phyloP scores from a whole-genome alignment of 2,888 invertebrate species.

The Agonopterix arenella region DNA sequence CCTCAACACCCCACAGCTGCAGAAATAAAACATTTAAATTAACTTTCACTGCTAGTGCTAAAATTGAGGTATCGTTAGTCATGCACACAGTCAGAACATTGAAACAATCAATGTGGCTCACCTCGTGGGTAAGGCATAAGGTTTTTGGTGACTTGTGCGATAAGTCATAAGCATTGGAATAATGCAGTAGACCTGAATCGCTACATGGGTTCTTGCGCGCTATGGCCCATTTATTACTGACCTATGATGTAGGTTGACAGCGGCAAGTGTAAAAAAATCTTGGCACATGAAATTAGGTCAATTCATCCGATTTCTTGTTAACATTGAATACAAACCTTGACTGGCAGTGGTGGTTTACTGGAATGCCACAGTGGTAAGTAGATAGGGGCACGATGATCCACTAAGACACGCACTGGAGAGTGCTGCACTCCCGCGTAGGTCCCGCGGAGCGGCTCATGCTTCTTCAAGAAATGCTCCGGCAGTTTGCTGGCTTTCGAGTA shows the following conservation, averaged over 20 bases:
- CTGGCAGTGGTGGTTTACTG: conserved; percentile 66
- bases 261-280: conserved; percentile 10
- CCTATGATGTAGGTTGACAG: not conserved
- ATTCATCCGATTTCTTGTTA: conserved; percentile 12
- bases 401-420: conserved; percentile 62
- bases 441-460: conserved; percentile 69
- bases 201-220: too few species aligned
- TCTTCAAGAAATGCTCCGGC: conserved; percentile 74
- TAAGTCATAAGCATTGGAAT: too few species aligned
- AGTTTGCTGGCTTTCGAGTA: conserved; percentile 77
- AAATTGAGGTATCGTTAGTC: too few species aligned
- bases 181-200: too few species aligned
- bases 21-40: conserved; percentile 10
- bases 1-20: conserved; percentile 70
- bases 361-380: conserved; percentile 72
- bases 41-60: not conserved
- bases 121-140: too few species aligned
- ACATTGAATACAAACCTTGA: conserved; percentile 53
- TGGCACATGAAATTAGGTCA: conserved; percentile 18
- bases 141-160: too few species aligned
- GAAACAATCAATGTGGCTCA: too few species aligned
- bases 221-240: too few species aligned
- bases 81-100: too few species aligned
- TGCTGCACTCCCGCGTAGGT: conserved; percentile 71
- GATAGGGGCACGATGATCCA: conserved; percentile 76